Evolutionary conservation across 2,113 vertebrate species (phyloP).

Genomic region (Rhabdornis inornatus): DNA sequence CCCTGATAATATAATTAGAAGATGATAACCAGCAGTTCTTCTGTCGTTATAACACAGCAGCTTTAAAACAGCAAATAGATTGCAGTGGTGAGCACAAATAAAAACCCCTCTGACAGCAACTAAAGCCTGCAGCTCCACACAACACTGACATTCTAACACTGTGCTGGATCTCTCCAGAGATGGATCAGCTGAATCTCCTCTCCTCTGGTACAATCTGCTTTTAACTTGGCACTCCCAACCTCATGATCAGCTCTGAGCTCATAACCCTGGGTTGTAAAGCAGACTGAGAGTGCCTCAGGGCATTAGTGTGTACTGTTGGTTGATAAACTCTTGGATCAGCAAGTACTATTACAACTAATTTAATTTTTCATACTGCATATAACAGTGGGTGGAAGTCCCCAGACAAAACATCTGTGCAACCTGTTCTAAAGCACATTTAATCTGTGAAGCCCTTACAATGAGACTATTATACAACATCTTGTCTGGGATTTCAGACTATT

Average conservation of each 20-base stretch:
- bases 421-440: background rate
- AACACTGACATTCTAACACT: accelerated
- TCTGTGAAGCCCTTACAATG: conserved; percentile 7
- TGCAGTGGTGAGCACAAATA: background rate
- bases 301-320: background rate
- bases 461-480: background rate
- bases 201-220: background rate
- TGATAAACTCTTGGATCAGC: conserved; percentile 21
- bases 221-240: background rate
- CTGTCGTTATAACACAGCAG: background rate
- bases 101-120: background rate
- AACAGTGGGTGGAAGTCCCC: conserved; percentile 41
- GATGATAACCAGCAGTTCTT: background rate
- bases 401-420: conserved; percentile 55
- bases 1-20: background rate
- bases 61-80: background rate
- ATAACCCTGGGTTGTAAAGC: background rate
- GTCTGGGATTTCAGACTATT: background rate
- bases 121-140: background rate
- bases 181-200: background rate
- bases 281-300: background rate
- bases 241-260: background rate
- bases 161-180: background rate
- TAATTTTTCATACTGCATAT: background rate
- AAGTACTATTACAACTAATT: background rate